phyloP scores from a whole-genome alignment of 2,888 invertebrate genomes.

The Polyommatus iphigenia region DNA sequence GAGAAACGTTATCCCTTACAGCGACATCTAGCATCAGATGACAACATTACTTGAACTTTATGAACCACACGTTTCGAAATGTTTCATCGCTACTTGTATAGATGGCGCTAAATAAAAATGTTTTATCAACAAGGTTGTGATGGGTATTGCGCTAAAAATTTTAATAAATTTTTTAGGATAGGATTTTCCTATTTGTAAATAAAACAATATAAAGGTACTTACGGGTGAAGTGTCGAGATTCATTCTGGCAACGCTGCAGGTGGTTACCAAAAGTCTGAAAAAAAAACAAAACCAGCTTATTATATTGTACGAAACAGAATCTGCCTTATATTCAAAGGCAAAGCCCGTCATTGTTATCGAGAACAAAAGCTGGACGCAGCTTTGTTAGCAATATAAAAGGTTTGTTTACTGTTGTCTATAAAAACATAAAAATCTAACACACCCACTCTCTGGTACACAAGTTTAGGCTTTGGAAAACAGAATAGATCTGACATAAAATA shows the following conservation, averaged over 20 bases:
- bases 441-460: neutral
- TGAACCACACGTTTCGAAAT: constrained; percentile 36
- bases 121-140: constrained; percentile 50
- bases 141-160: constrained; percentile 43
- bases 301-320: constrained; percentile 31
- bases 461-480: neutral
- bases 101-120: constrained; percentile 55
- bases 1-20: constrained; percentile 16
- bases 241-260: constrained; percentile 53
- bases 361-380: constrained; percentile 42
- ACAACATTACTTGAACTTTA: constrained; percentile 27
- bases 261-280: constrained; percentile 44
- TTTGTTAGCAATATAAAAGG: constrained; percentile 42
- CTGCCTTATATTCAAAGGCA: constrained; percentile 36
- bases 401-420: constrained; percentile 39
- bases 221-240: constrained; percentile 68
- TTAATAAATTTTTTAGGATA: neutral
- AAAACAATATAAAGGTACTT: constrained; percentile 52
- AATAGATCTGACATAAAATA: neutral
- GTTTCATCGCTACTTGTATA: constrained; percentile 44
- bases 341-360: constrained; percentile 40
- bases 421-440: constrained; percentile 34
- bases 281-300: constrained; percentile 35
- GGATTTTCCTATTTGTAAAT: constrained; percentile 5
- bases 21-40: constrained; percentile 43